Base-by-base conservation (phyloP, 1,140 invertebrate species). In the Heliothis virescens region DNA sequence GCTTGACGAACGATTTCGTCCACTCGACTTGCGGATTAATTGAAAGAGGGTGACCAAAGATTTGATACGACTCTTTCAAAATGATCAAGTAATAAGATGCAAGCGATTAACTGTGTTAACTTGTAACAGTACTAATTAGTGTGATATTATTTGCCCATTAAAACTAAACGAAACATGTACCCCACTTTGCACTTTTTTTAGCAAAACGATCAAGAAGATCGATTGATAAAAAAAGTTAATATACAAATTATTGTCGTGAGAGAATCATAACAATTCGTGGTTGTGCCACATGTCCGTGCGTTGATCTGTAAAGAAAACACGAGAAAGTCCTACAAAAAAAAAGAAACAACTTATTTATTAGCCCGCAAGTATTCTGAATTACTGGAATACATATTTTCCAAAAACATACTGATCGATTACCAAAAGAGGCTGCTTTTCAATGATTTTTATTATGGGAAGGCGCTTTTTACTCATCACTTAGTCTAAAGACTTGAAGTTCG, bases 41-140 rank as follows among this genome's bases (percentile, higher is more conserved):
- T 90, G 88, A 86, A 85, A 82, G 85, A 89, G 86, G 85, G 83
- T 86, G 83, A 86, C 87, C 85, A 74, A 82, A 84, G 86, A 89
- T 86, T 90, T 85, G 85, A 88, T 90, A 83, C 57, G 2, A 50
- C 72, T 62, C 57, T 21, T 41, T 62, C 21, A 11, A 41, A 48
- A 7, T 21, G 41, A 48, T 15, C 13, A 75, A 62, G 72, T 34
- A 11, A 75, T 34, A 60, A 75, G 59, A 62, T 50, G 18, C 13
- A 7, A 75, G 72, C 72, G 72, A 60, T 15, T 48, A n/a, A 48
- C 1, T 29, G 18, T 16, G 21, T 26, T 2, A 26, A 26, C 21
- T 26, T 1, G 1, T 26, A 2, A 2, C 21, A 1, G 21, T 26
- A 26, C 2, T 26, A 2, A 2, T 26, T 26, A 26, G 21, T 26